Percentiles rank a stretch among this genome's conserved stretches.
phyloP scores from a whole-genome alignment of 2,113 vertebrate genomes.

The Alligator mississippiensis region DNA sequence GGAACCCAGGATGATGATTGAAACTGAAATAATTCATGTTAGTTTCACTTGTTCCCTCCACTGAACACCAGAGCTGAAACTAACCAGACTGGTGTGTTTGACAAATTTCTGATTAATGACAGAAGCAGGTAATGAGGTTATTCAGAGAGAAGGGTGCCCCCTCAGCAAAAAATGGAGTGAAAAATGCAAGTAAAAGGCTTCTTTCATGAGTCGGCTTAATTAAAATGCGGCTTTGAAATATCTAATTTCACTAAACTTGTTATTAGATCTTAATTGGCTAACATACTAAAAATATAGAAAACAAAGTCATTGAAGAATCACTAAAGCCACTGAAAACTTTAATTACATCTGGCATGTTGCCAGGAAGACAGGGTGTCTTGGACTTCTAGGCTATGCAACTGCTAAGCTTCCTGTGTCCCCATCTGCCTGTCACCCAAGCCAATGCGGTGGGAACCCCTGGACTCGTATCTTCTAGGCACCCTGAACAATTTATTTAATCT shows the following conservation, averaged over 20 bases:
- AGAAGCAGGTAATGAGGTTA: background rate
- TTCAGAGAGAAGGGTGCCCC: background rate
- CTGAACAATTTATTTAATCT: background rate
- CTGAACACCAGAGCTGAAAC: background rate
- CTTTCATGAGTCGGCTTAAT: constrained; percentile 38
- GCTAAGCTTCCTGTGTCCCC: background rate
- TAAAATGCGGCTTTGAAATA: constrained; percentile 50
- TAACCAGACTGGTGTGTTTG: background rate
- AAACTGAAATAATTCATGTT: accelerated
- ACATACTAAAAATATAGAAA: background rate
- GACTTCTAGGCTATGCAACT: too few relatives aligned
- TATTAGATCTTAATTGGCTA: constrained; percentile 28
- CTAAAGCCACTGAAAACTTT: background rate
- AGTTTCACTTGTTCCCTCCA: background rate
- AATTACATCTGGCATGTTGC: background rate
- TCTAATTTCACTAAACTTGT: background rate
- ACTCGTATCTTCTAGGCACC: background rate
- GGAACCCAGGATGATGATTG: background rate
- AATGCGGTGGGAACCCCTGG: background rate
- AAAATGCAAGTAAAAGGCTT: background rate
- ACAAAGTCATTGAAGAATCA: background rate
- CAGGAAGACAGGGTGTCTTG: background rate
- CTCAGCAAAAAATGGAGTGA: background rate
- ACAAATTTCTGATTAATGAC: background rate
- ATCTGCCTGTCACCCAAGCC: accelerated